These are phyloP conservation scores for Peucedramus taeniatus DNA, from an alignment of 2,113 vertebrate genomes.

Conservation along the genomic window DNA sequence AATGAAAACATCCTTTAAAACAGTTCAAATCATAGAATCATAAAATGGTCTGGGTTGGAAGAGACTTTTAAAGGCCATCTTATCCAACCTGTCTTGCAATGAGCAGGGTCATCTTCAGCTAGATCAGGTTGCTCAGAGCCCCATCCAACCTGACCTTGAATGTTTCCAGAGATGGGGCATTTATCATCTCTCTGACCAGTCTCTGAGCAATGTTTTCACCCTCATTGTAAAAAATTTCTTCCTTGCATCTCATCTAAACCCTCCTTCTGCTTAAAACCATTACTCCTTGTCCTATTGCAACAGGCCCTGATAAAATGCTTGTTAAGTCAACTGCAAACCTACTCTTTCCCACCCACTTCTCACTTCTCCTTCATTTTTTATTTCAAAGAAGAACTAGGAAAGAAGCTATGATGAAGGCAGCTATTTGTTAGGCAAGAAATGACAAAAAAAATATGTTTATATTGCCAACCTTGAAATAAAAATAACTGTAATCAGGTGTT, in stretches of 20 bases:
- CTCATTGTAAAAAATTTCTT: background rate
- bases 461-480: background rate
- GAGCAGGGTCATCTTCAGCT: background rate
- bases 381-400: background rate
- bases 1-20: background rate
- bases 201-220: background rate
- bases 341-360: background rate
- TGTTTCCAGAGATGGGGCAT: background rate
- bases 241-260: background rate
- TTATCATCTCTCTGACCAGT: background rate
- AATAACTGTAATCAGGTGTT: background rate
- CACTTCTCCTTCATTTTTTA: background rate
- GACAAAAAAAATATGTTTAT: background rate
- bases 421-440: background rate
- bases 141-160: background rate
- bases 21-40: background rate
- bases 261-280: background rate
- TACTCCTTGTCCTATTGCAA: background rate
- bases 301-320: background rate
- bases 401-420: background rate
- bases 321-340: background rate
- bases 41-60: background rate
- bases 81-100: background rate
- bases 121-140: background rate
- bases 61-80: background rate